Base-by-base conservation (phyloP, 2,888 invertebrate species). In the Lasioglossum oenotherae region DNA sequence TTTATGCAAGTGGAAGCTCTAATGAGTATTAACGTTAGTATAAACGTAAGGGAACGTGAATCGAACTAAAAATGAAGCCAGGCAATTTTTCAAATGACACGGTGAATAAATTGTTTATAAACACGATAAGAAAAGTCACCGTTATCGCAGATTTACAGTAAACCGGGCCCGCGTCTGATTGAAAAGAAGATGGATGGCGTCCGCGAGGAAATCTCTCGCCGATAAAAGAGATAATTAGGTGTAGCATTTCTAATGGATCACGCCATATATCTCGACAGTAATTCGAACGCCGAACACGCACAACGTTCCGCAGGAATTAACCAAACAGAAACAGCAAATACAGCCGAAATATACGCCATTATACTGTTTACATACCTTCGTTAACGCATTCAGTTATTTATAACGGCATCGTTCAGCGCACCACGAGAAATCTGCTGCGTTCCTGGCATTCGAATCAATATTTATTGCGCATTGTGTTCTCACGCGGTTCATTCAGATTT, bases 331-430 rank as follows among this genome's bases (percentile, higher is more conserved):
- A 73, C 67, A 41, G 81, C 73, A 79, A 79, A 78, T 27, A 81
- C 49, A 72, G 73, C 27, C 41, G 67, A 49, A n/a, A n/a, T 73
- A 79, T 78, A 64, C 72, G 78, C 49, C 72, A 73, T 81, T 67
- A 78, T 81, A 64, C 72, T 64, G 78, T 81, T 81, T 81, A 41
- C 79, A 73, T 79, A 49, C 64, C 53, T 64, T 81, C 79, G 73
- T 81, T 79, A 81, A 81, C 49, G 73, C n/a, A 41, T 41, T 79
- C 64, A 73, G 79, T 81, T 74, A 82, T 82, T 82, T 80, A 80
- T 74, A 69, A 74, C 78, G 23, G 27, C 44, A 31, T 69, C 19
- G 53, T 38, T 27, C 46, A 60, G 46, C 19, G 49, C 12, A 23
- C 19, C 49, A 16, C 14, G 49, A 41, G 73, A 73, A 78, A 73